phyloP scores from a whole-genome alignment of 2,888 invertebrate species.

The Brachyptera risi region DNA sequence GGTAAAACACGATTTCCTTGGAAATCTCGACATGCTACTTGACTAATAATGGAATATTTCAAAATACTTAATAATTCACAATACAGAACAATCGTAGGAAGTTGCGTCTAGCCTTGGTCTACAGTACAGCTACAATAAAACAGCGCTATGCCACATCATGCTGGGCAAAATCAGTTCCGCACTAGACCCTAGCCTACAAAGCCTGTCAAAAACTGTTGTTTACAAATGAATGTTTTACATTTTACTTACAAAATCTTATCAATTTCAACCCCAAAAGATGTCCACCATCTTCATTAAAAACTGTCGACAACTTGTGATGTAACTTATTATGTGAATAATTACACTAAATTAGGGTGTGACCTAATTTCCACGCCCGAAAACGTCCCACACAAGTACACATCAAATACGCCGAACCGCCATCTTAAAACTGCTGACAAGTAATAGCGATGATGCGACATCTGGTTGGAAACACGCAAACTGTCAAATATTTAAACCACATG shows the following conservation, averaged over 20 bases:
- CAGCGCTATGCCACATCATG: slow-evolving; percentile 17
- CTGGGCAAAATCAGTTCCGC: neutral
- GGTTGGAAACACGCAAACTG: too few species aligned
- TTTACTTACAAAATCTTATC: slow-evolving; percentile 5
- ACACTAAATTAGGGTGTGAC: slow-evolving; percentile 38
- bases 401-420: slow-evolving; percentile 22
- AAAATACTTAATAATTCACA: neutral
- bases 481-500: too few species aligned
- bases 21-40: neutral
- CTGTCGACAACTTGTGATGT: neutral
- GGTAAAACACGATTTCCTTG: neutral
- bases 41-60: neutral
- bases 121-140: neutral
- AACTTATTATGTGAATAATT: slow-evolving; percentile 1
- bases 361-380: slow-evolving; percentile 38
- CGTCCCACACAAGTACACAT: slow-evolving; percentile 42
- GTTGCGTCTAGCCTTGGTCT: slow-evolving; percentile 3
- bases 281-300: slow-evolving; percentile 3
- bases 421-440: neutral
- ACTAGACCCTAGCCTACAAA: neutral
- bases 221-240: neutral
- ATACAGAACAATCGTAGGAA: slow-evolving; percentile 7
- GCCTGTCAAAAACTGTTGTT: slow-evolving; percentile 13
- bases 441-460: neutral
- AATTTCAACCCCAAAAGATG: too few species aligned